Percentiles rank a stretch among this genome's conserved stretches.
Evolutionary conservation across 2,113 vertebrate genomes (phyloP).

Genomic region (Menidia beryllina): DNA sequence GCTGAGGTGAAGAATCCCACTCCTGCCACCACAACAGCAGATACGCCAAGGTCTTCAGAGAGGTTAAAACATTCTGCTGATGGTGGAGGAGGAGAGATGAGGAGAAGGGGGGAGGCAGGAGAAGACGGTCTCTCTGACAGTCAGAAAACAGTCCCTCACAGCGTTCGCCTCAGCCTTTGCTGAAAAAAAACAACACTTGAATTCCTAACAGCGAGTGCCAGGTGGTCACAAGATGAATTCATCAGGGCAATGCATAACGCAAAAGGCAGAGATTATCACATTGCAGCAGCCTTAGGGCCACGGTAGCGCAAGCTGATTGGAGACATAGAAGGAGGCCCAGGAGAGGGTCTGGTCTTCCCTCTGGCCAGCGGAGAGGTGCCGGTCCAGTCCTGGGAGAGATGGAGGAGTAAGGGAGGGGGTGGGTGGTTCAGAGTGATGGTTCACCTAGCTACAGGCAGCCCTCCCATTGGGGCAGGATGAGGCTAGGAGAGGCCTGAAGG

Average conservation of each 20-base stretch:
- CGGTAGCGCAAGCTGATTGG: constrained; percentile 75
- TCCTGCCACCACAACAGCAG: constrained; percentile 78
- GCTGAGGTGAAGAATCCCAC: constrained; percentile 77
- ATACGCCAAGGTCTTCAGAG: constrained; percentile 73
- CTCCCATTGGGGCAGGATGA: constrained; percentile 74
- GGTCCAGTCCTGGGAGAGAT: constrained; percentile 75
- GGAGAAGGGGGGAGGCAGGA: constrained; percentile 45
- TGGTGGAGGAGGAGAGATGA: constrained; percentile 75
- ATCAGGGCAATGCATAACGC: constrained; percentile 78
- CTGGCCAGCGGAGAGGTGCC: constrained; percentile 73
- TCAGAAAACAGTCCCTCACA: constrained; percentile 79
- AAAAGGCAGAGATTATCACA: constrained; percentile 80
- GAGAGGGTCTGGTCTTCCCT: constrained; percentile 76
- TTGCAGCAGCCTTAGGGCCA: constrained; percentile 69
- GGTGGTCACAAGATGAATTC: constrained; percentile 82
- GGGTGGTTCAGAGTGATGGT: constrained; percentile 75
- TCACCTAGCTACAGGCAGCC: constrained; percentile 81
- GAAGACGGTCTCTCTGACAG: constrained; percentile 69
- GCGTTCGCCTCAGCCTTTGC: constrained; percentile 67
- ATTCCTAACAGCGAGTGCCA: constrained; percentile 78
- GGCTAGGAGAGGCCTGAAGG: constrained; percentile 77
- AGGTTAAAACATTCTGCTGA: constrained; percentile 79
- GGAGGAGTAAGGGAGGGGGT: constrained; percentile 68
- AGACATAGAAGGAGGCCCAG: constrained; percentile 73
- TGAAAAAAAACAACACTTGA: constrained; percentile 74